Evolutionary conservation across 2,113 vertebrate genomes (phyloP).

Genomic region (Phrynocephalus versicolor): DNA sequence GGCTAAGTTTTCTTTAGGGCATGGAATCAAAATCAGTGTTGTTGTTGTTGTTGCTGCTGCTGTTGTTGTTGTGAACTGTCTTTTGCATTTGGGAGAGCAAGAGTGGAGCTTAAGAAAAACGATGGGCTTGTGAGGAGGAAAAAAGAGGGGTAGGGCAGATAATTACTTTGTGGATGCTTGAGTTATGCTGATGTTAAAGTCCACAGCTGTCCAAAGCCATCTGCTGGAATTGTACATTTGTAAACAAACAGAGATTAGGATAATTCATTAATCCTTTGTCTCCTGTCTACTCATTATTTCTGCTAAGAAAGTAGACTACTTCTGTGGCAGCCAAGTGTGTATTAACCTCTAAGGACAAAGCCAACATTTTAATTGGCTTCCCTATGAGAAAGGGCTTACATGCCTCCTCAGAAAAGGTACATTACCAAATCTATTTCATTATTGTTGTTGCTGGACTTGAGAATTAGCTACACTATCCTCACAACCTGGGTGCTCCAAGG

Average conservation of each 20-base stretch:
- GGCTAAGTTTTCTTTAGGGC: not conserved
- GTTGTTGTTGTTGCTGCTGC: not conserved
- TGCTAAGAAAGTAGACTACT: slow-evolving; percentile 36
- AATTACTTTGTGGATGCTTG: slow-evolving; percentile 52
- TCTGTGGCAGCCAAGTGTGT: slow-evolving; percentile 48
- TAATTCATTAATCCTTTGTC: slow-evolving; percentile 63
- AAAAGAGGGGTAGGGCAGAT: slow-evolving; percentile 37
- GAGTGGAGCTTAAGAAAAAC: not conserved
- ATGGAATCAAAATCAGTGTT: not conserved
- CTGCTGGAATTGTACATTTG: slow-evolving; percentile 55
- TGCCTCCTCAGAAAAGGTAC: slow-evolving; percentile 21
- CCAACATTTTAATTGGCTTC: slow-evolving; percentile 65
- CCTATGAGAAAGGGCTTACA: slow-evolving; percentile 42
- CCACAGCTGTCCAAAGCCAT: slow-evolving; percentile 57
- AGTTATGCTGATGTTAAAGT: slow-evolving; percentile 50
- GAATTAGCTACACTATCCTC: slow-evolving; percentile 15
- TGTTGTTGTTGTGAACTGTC: not conserved
- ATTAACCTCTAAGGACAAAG: slow-evolving; percentile 56
- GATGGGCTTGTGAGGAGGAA: slow-evolving; percentile 16
- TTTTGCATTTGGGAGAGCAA: not conserved
- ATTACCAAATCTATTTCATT: slow-evolving; percentile 52
- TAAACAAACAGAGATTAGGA: slow-evolving; percentile 65
- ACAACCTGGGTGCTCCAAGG: slow-evolving; percentile 18
- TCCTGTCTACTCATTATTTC: slow-evolving; percentile 60
- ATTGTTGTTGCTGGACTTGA: slow-evolving; percentile 26